A percentile compares a stretch with the other conserved stretches of the same genome.
Conservation (phyloP, 2,113 vertebrate species). For the Coreoperca whiteheadi region DNA sequence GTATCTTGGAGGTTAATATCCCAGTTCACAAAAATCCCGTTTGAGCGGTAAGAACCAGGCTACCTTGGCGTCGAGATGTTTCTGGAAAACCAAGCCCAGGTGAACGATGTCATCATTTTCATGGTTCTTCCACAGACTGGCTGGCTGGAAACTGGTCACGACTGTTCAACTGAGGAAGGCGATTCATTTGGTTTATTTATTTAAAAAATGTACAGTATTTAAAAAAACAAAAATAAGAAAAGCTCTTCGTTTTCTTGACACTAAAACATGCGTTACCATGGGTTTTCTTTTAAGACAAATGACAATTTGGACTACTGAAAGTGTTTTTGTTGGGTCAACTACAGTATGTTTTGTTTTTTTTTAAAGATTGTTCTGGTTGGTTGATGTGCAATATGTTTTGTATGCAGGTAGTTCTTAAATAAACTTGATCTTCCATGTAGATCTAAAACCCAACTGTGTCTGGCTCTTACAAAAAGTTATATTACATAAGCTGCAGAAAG, state of each 20-base stretch:
- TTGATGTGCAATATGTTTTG: conserved; percentile 99
- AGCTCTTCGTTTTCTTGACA: conserved; percentile 91
- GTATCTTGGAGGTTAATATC: background rate
- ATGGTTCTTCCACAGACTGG: conserved; percentile 89
- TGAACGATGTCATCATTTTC: conserved; percentile 63
- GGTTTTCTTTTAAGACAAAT: conserved; percentile 89
- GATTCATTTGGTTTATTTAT: conserved; percentile 99
- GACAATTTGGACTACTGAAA: conserved; percentile 96
- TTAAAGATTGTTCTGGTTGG: conserved; percentile 94
- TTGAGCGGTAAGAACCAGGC: conserved; percentile 30
- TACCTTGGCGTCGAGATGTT: conserved; percentile 56
- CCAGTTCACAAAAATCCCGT: conserved; percentile 84
- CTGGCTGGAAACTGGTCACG: conserved; percentile 91
- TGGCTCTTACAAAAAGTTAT: background rate
- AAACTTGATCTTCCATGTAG: conserved; percentile 99
- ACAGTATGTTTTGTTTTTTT: conserved; percentile 84
- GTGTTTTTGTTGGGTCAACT: conserved; percentile 87
- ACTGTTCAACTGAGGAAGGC: conserved; percentile 91
- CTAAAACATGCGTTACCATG: conserved; percentile 88
- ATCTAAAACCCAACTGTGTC: conserved; percentile 78
- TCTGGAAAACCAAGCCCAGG: conserved; percentile 58
- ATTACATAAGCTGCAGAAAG: background rate
- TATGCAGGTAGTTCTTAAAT: conserved; percentile 99
- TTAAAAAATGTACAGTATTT: conserved; percentile 99
- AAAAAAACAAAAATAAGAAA: conserved; percentile 89